Evolutionary conservation across 2,797 vertebrate species (phyloP).

Genomic region (Babyrousa celebensis): DNA sequence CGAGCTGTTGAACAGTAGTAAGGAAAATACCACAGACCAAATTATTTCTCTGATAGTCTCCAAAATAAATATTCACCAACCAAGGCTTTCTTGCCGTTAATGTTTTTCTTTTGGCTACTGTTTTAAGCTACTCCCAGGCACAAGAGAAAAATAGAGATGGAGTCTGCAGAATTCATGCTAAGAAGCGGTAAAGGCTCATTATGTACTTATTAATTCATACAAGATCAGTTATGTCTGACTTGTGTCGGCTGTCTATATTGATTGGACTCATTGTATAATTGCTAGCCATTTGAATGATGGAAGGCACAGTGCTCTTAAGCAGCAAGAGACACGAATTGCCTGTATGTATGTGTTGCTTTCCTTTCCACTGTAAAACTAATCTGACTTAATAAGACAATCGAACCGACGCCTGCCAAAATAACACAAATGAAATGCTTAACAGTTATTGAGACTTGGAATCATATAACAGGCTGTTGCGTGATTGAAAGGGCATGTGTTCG

Average conservation of each 20-base stretch:
- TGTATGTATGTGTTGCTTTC: slow-evolving; percentile 8
- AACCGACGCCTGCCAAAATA: slow-evolving; percentile 58
- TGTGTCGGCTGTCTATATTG: slow-evolving; percentile 51
- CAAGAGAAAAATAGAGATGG: slow-evolving; percentile 30
- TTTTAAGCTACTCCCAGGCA: slow-evolving; percentile 59
- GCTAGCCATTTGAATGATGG: slow-evolving; percentile 62
- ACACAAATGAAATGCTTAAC: slow-evolving; percentile 48
- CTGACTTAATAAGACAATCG: slow-evolving; percentile 52
- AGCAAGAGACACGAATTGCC: not conserved
- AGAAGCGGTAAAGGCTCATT: slow-evolving; percentile 66
- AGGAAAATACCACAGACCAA: slow-evolving; percentile 68
- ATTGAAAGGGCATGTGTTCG: slow-evolving; percentile 36
- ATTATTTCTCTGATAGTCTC: slow-evolving; percentile 42
- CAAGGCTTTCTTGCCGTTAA: not conserved
- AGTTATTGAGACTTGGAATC: slow-evolving; percentile 36
- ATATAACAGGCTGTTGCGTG: not conserved
- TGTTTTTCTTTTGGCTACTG: slow-evolving; percentile 64
- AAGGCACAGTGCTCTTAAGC: slow-evolving; percentile 63
- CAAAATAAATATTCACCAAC: slow-evolving; percentile 70
- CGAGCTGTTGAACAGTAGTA: not conserved
- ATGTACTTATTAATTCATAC: slow-evolving; percentile 73
- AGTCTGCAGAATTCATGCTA: slow-evolving; percentile 59
- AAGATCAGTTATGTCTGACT: slow-evolving; percentile 73
- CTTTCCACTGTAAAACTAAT: slow-evolving; percentile 62
- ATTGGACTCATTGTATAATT: slow-evolving; percentile 50